Evolutionary conservation across 2,113 vertebrate species (phyloP), one percentile per base, ranked within the genome.

Genomic region (Dicrurus megarhynchus): DNA sequence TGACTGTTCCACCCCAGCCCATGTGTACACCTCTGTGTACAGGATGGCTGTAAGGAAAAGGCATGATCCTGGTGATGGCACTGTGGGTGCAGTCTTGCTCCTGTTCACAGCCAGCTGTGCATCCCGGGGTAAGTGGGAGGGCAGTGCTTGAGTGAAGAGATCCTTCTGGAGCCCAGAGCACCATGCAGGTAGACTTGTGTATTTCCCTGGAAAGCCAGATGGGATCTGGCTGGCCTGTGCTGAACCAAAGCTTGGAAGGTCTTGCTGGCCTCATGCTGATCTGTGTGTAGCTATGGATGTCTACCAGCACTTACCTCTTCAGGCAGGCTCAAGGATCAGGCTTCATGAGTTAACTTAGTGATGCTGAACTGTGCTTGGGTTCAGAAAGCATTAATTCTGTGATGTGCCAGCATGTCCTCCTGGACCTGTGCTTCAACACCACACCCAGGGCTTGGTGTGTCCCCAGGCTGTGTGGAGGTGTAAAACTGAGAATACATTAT

Each of bases 51-150:
- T 41, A 30, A 76, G 30, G 55, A 61, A 8, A 12, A 13, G 28
- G 35, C 10, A 1, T 1, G 16, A 39, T 64, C n/a, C 46, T 26
- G 10, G 23, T 47, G 61, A 7, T 0, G 1, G 35, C 23, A 7
- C 23, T 1, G 8, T 16, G n/a, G 41, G 30, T 0, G 2, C 5
- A 3, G 9, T 50, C 14, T 15, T 24, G 47, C 37, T 61, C 46
- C 1, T 70, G 37, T 60, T 2, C 8, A 1, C 53, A 33, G 42
- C 47, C 44, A 37, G 32, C 59, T 41, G 39, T 26, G 59, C 18
- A 2, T 82, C 37, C 0, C 3, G 22, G 37, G 23, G 46, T 3
- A 6, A 1, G 30, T 20, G 53, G 68, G 42, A 44, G 22, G 30
- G 33, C 28, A 77, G 41, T 1, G 1, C 20, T 20, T 4, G 39